phyloP scores from a whole-genome alignment of 2,113 vertebrate species.

The Calyptommatus sinebrachiatus region DNA sequence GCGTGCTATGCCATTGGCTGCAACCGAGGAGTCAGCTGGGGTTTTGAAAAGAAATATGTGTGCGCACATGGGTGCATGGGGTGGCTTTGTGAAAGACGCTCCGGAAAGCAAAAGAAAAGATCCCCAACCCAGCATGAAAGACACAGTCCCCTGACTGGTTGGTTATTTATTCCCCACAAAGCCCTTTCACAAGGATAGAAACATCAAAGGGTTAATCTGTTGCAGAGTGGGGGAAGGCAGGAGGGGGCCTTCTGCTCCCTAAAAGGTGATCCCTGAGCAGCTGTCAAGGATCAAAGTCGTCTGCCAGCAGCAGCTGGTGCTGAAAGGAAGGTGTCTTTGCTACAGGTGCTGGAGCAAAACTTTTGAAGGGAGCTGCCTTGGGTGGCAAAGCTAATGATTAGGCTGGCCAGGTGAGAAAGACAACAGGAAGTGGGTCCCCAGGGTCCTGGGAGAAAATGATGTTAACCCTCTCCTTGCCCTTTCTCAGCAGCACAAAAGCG shows the following conservation, averaged over 20 bases:
- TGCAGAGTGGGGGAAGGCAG: not conserved
- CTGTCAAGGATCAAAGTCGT: conserved; percentile 20
- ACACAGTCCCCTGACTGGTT: conserved; percentile 59
- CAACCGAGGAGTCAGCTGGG: conserved; percentile 54
- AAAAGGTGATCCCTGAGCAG: conserved; percentile 28
- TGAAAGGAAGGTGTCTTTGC: conserved; percentile 17
- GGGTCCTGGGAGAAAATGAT: too few relatives aligned
- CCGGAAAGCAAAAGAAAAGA: not conserved
- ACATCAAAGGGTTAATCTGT: conserved; percentile 41
- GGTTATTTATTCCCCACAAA: conserved; percentile 53
- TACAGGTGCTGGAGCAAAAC: not conserved
- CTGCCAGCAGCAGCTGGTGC: conserved; percentile 42
- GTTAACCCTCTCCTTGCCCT: too few relatives aligned
- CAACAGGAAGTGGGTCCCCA: too few relatives aligned
- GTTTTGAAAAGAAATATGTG: conserved; percentile 43
- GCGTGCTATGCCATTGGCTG: conserved; percentile 58
- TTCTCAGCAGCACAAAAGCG: too few relatives aligned
- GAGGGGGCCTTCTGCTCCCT: conserved; percentile 29
- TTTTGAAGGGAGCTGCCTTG: not conserved
- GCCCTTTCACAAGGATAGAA: not conserved
- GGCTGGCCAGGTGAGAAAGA: not conserved
- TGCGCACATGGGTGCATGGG: conserved; percentile 17
- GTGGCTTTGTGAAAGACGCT: conserved; percentile 47
- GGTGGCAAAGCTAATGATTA: not conserved
- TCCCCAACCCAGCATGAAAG: conserved; percentile 19